Percentiles rank a stretch among this genome's conserved stretches.
Evolutionary conservation across 2,888 invertebrate species (phyloP).

Genomic region (Trypoxylon attenuatum): DNA sequence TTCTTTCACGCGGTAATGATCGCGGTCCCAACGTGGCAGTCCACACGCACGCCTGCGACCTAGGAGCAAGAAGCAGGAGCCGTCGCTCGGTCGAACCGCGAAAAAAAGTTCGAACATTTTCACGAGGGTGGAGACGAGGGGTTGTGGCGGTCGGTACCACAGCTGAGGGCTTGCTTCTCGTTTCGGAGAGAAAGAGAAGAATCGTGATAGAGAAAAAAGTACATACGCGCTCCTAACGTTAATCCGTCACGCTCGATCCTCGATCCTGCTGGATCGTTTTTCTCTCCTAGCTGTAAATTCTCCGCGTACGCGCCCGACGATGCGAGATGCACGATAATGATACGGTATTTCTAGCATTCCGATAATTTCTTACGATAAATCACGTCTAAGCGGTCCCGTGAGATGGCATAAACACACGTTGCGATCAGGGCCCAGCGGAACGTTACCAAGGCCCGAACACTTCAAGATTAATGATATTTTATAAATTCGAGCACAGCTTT

Average conservation of each 20-base stretch:
- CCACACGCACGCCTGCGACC: too few relatives aligned
- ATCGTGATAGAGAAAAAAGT: background rate
- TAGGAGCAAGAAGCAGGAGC: conserved; percentile 20
- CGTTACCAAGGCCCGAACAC: conserved; percentile 44
- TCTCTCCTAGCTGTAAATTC: conserved; percentile 47
- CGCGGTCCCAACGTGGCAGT: too few relatives aligned
- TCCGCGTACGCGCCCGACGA: conserved; percentile 33
- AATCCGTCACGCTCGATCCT: conserved; percentile 39
- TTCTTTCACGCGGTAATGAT: conserved; percentile 30
- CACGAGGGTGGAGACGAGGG: too few relatives aligned
- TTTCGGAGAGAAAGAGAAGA: conserved; percentile 6
- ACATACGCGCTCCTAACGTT: conserved; percentile 13
- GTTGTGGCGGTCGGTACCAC: too few relatives aligned
- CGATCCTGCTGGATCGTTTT: conserved; percentile 24
- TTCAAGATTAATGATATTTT: conserved; percentile 63
- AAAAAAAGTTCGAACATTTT: conserved; percentile 3
- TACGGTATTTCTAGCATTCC: conserved; percentile 74
- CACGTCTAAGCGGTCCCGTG: conserved; percentile 68
- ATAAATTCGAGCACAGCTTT: conserved; percentile 47
- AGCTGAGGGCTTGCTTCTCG: too few relatives aligned
- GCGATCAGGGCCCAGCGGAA: conserved; percentile 47
- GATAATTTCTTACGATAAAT: conserved; percentile 73
- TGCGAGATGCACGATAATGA: conserved; percentile 67
- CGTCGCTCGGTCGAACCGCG: background rate
- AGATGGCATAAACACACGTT: conserved; percentile 71